Percentiles rank a stretch among this genome's conserved stretches.
phyloP scores from a whole-genome alignment of 2,113 vertebrate genomes.

The Sterrhoptilus dennistouni region DNA sequence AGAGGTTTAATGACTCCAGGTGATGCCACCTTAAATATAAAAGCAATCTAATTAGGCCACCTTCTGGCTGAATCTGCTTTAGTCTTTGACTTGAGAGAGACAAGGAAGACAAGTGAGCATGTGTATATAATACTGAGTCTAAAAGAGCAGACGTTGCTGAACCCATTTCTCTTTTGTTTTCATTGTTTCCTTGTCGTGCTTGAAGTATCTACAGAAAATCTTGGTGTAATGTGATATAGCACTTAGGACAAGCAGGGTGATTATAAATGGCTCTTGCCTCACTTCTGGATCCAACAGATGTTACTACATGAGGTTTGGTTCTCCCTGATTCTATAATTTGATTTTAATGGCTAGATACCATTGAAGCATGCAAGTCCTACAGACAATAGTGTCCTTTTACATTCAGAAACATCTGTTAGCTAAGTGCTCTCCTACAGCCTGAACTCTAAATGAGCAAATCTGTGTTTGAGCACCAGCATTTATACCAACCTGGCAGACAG shows the following conservation, averaged over 20 bases:
- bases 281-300: constrained; percentile 16
- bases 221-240: background rate
- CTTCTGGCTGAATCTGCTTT: constrained; percentile 61
- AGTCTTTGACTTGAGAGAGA: constrained; percentile 24
- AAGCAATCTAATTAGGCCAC: constrained; percentile 69
- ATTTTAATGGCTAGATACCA: constrained; percentile 49
- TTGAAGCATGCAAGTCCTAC: background rate
- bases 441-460: background rate
- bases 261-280: constrained; percentile 3
- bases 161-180: background rate
- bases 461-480: background rate
- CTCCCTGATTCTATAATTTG: constrained; percentile 27
- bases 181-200: background rate
- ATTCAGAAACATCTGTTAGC: constrained; percentile 28
- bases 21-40: constrained; percentile 61
- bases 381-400: constrained; percentile 12
- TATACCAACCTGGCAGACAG: background rate
- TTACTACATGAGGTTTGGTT: background rate
- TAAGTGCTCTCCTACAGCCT: background rate
- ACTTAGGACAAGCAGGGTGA: background rate
- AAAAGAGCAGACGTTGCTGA: background rate
- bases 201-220: background rate
- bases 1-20: background rate
- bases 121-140: background rate
- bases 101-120: background rate